These are phyloP conservation scores for Muschampia plurimacula DNA, from an alignment of 2,888 invertebrate genomes.

Conservation along the genomic window DNA sequence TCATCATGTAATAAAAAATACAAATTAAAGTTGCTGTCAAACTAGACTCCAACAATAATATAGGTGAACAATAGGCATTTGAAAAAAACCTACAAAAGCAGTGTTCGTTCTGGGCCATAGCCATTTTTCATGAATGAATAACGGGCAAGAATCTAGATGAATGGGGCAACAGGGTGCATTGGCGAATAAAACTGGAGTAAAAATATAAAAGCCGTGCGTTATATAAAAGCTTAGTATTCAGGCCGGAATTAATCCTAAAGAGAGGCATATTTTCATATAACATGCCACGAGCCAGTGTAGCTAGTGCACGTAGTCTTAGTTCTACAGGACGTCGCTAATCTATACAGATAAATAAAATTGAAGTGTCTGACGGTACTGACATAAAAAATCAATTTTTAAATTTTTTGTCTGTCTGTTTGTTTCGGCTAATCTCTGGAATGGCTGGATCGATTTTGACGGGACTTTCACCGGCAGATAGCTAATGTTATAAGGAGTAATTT, in stretches of 20 bases:
- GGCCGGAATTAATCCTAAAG: slow-evolving; percentile 8
- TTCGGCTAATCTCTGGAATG: too few relatives aligned
- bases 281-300: too few relatives aligned
- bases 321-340: too few relatives aligned
- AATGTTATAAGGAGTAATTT: too few relatives aligned
- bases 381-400: too few relatives aligned
- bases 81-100: neutral
- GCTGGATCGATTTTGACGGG: too few relatives aligned
- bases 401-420: too few relatives aligned
- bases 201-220: slow-evolving; percentile 20
- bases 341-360: too few relatives aligned
- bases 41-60: neutral
- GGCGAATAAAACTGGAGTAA: slow-evolving; percentile 30
- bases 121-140: slow-evolving; percentile 4
- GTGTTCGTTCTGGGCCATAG: neutral
- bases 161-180: slow-evolving; percentile 11
- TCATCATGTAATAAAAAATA: too few relatives aligned
- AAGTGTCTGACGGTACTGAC: too few relatives aligned
- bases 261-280: neutral
- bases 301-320: too few relatives aligned
- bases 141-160: slow-evolving; percentile 18
- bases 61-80: neutral
- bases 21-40: neutral
- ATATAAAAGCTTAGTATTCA: slow-evolving; percentile 8
- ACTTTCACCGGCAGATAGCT: too few relatives aligned